phyloP scores from a whole-genome alignment of 2,797 vertebrate genomes.

The Diglossa cyanea region DNA sequence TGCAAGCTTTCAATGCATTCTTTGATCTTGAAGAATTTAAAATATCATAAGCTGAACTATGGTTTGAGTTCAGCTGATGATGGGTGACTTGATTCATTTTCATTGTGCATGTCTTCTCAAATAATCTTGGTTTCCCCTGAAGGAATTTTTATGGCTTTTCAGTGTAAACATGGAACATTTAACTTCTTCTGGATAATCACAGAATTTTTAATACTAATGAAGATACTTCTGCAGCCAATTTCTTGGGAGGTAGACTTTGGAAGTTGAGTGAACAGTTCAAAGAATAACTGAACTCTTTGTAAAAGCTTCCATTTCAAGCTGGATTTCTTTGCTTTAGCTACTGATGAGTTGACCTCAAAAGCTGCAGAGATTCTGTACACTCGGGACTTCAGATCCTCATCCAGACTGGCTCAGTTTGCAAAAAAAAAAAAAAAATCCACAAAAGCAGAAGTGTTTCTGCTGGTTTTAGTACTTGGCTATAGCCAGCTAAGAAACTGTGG shows the following conservation, averaged over 20 bases:
- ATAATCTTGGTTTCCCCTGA: not conserved
- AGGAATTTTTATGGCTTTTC: not conserved
- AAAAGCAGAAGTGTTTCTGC: constrained; percentile 35
- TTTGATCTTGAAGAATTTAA: not conserved
- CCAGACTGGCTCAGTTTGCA: not conserved
- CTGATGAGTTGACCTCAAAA: constrained; percentile 31
- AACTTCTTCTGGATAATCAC: not conserved
- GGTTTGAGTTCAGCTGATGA: not conserved
- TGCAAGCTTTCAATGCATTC: not conserved
- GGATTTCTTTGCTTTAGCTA: constrained; percentile 1
- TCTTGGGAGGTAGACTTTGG: not conserved
- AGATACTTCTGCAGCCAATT: not conserved
- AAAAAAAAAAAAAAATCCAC: not conserved
- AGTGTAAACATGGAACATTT: not conserved
- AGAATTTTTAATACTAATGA: constrained; percentile 21
- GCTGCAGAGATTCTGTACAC: not conserved
- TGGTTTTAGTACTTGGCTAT: not conserved
- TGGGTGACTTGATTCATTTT: not conserved
- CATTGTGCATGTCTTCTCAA: not conserved
- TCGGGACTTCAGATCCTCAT: constrained; percentile 31
- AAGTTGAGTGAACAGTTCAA: not conserved
- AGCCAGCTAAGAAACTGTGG: not conserved
- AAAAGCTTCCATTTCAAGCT: not conserved
- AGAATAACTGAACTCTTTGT: constrained; percentile 11
- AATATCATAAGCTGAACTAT: not conserved